Evolutionary conservation across 1,140 invertebrate genomes (phyloP).

Genomic region (Cydia pomonella): DNA sequence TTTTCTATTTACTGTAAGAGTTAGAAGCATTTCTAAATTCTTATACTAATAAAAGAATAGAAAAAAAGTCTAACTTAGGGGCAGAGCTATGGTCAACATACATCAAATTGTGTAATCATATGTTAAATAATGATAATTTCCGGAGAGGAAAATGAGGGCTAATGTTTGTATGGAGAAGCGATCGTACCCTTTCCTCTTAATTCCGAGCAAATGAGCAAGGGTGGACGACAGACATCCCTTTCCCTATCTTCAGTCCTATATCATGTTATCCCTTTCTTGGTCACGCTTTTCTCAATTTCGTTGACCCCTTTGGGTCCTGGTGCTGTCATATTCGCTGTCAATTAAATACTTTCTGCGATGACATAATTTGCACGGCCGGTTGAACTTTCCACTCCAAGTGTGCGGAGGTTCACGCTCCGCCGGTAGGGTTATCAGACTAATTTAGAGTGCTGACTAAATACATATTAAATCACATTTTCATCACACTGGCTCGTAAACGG

Average conservation of each 20-base stretch:
- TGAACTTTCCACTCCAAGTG: slow-evolving; percentile 46
- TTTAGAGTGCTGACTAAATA: not conserved
- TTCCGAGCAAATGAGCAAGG: slow-evolving; percentile 49
- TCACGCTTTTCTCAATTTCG: slow-evolving; percentile 74
- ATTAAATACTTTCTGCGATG: slow-evolving; percentile 59
- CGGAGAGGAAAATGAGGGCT: no score
- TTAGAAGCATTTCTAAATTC: no score
- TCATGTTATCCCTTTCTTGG: not conserved
- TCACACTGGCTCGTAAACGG: no score
- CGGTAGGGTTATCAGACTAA: slow-evolving; percentile 27
- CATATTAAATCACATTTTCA: no score
- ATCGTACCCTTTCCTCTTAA: slow-evolving; percentile 34
- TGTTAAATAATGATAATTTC: no score
- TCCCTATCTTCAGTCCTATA: not conserved
- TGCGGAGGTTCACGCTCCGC: slow-evolving; percentile 42
- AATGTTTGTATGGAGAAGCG: no score
- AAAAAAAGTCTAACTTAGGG: no score
- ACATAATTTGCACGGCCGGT: slow-evolving; percentile 46
- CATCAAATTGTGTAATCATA: no score
- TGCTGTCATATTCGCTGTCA: slow-evolving; percentile 65
- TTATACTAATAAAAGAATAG: no score
- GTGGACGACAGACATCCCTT: not conserved
- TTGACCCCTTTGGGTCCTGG: slow-evolving; percentile 64
- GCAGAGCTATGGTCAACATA: no score
- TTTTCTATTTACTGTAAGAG: no score